A percentile compares a stretch with the other conserved stretches of the same genome.
phyloP scores from a whole-genome alignment of 2,797 vertebrate genomes.

The Valencia hispanica region DNA sequence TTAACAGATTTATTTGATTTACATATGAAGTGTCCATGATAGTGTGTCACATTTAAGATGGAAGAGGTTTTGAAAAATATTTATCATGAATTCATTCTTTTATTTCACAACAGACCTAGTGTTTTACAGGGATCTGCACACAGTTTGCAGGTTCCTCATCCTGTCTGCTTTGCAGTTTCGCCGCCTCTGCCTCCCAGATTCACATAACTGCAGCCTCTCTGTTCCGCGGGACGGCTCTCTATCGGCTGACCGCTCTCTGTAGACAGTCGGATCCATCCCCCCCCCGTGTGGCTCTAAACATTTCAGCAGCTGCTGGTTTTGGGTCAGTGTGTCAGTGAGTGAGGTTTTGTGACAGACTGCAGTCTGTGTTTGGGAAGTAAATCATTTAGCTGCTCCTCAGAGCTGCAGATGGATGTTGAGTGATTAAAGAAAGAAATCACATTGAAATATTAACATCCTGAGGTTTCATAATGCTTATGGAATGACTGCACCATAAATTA shows the following conservation, averaged over 20 bases:
- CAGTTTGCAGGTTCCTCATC: background rate
- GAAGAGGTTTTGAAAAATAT: background rate
- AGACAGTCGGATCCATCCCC: constrained; percentile 12
- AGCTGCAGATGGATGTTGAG: background rate
- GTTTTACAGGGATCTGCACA: background rate
- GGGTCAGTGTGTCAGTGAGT: constrained; percentile 80
- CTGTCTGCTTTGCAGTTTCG: background rate
- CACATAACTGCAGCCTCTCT: background rate
- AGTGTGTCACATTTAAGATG: background rate
- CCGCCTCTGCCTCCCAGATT: background rate
- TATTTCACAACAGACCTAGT: background rate
- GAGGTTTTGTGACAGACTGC: constrained; percentile 63
- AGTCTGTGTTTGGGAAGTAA: background rate
- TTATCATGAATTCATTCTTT: background rate
- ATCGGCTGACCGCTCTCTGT: background rate
- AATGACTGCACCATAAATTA: background rate
- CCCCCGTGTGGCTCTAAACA: constrained; percentile 43
- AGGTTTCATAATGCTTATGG: background rate
- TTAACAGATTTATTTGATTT: too few relatives aligned
- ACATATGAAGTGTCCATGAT: too few relatives aligned
- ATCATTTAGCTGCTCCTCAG: background rate
- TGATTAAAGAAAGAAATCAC: background rate
- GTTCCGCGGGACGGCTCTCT: constrained; percentile 3
- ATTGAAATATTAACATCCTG: background rate
- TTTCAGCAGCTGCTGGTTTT: constrained; percentile 67